These are phyloP conservation scores for Gobionotothen gibberifrons DNA, from an alignment of 2,797 vertebrate species.

Conservation along the genomic window DNA sequence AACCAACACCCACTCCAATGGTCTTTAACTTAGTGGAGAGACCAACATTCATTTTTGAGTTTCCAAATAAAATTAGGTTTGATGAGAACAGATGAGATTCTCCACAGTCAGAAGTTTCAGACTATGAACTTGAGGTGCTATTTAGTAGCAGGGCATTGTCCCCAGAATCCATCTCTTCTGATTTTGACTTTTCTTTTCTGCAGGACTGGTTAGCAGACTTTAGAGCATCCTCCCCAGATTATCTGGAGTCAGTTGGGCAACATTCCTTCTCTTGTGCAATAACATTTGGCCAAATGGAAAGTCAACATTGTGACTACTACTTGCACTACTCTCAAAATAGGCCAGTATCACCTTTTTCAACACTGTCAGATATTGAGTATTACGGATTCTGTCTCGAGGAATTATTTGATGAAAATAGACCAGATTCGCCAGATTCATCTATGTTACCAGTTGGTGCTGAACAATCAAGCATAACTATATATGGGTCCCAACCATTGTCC, in stretches of 20 bases:
- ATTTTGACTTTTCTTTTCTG: too few species aligned
- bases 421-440: constrained; percentile 26
- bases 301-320: constrained; percentile 9
- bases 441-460: neutral
- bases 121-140: too few species aligned
- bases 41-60: constrained; percentile 43
- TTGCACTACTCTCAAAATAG: neutral
- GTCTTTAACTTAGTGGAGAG: constrained; percentile 51
- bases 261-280: rapidly evolving
- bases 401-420: constrained; percentile 8
- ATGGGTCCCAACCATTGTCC: neutral
- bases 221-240: constrained; percentile 27
- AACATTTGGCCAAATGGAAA: neutral
- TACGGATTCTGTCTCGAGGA: neutral
- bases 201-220: neutral
- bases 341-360: neutral
- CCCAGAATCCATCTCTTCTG: too few species aligned
- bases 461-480: neutral
- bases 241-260: neutral
- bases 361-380: constrained; percentile 29
- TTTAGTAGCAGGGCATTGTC: too few species aligned
- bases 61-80: constrained; percentile 24
- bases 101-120: too few species aligned
- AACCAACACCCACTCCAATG: neutral
- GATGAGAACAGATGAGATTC: neutral